Evolutionary conservation across 2,888 invertebrate species (phyloP).

Genomic region (Andrena bicolor): DNA sequence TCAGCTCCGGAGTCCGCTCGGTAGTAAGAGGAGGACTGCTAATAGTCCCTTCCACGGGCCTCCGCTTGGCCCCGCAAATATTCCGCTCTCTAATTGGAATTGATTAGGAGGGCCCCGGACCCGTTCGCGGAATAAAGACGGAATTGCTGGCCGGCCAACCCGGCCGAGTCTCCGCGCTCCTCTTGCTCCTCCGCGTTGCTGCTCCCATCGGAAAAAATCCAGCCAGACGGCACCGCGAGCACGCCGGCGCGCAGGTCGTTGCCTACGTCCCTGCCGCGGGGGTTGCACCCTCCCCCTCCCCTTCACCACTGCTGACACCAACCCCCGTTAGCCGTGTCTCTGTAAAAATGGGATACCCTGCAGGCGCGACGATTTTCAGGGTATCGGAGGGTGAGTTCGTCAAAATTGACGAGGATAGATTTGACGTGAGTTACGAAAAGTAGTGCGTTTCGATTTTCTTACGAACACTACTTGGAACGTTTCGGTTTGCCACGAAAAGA

Average conservation of each 20-base stretch:
- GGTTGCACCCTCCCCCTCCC: not conserved
- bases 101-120: conserved; percentile 81
- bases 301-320: not conserved
- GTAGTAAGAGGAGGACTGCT: conserved; percentile 82
- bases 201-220: conserved; percentile 53
- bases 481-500: no score
- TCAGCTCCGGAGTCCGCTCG: conserved; percentile 76
- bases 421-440: no score
- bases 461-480: no score
- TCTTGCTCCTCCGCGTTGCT: conserved; percentile 12
- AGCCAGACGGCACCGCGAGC: conserved; percentile 38
- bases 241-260: conserved; percentile 38
- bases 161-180: conserved; percentile 19
- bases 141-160: conserved; percentile 77
- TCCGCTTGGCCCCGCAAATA: conserved; percentile 81
- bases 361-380: not conserved
- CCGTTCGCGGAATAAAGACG: conserved; percentile 80
- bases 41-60: conserved; percentile 81
- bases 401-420: not conserved
- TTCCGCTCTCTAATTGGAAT: conserved; percentile 85
- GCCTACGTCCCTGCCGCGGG: conserved; percentile 30
- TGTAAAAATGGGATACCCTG: not conserved
- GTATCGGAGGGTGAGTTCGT: not conserved
- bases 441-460: no score
- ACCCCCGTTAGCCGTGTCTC: conserved; percentile 22